Conservation (phyloP, 2,797 vertebrate genomes). For the Urophycis tenuis region DNA sequence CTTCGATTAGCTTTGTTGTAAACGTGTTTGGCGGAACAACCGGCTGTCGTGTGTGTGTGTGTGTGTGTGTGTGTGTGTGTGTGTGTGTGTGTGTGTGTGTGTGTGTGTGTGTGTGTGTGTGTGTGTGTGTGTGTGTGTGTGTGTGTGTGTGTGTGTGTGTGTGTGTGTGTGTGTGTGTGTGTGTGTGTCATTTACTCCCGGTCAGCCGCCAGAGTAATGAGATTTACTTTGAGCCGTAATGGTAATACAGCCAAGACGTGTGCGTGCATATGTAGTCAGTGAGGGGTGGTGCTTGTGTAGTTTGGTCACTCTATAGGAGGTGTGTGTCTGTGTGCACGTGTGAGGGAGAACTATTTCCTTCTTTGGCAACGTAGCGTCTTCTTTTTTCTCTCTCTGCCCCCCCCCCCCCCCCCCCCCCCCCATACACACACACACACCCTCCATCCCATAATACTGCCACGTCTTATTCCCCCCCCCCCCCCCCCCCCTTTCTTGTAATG, state of each 20-base stretch:
- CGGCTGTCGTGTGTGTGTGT: background rate
- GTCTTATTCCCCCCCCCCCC: conserved; percentile 16
- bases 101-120: conserved; percentile 22
- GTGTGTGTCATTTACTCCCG: conserved; percentile 28
- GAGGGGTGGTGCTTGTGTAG: conserved; percentile 7
- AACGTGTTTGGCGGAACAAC: background rate
- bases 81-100: background rate
- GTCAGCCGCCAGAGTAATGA: conserved; percentile 31
- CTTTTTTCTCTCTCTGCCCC: conserved; percentile 19
- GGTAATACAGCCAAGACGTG: background rate
- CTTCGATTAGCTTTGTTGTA: background rate
- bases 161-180: background rate
- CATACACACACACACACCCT: too few relatives aligned
- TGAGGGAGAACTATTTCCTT: conserved; percentile 53
- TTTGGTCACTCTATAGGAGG: background rate
- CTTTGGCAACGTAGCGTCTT: conserved; percentile 52
- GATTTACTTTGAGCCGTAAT: conserved; percentile 8
- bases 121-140: background rate
- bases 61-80: background rate
- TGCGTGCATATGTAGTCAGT: background rate
- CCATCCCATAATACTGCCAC: conserved; percentile 29
- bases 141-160: background rate
- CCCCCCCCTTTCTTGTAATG: conserved; percentile 21
- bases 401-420: conserved; percentile 9
- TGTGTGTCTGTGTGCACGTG: conserved; percentile 12